Percentiles rank a stretch among this genome's conserved stretches.
These are phyloP conservation scores for Cisticola juncidis DNA, from an alignment of 2,113 vertebrate genomes.

Conservation along the genomic window DNA sequence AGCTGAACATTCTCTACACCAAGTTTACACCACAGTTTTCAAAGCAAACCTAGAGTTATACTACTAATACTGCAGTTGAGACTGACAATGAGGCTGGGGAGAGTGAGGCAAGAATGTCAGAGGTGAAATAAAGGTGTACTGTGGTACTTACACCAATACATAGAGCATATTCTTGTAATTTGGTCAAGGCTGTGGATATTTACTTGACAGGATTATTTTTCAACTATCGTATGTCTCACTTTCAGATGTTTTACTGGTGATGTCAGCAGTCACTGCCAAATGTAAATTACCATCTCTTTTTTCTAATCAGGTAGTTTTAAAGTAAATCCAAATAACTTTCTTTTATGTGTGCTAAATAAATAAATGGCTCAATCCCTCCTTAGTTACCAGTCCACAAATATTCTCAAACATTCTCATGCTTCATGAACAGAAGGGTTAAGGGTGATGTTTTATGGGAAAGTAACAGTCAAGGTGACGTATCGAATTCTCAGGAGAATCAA, in stretches of 20 bases:
- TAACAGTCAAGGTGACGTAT: background rate
- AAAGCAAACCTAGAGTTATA: background rate
- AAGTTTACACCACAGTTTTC: background rate
- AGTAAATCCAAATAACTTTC: conserved; percentile 2
- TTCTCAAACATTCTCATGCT: background rate
- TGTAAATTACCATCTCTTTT: conserved; percentile 19
- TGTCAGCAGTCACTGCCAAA: conserved; percentile 36
- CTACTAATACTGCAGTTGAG: background rate
- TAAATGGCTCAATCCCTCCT: background rate
- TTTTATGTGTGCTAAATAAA: background rate
- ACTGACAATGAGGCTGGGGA: background rate
- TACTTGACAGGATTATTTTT: conserved; percentile 42
- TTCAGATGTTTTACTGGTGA: conserved; percentile 6
- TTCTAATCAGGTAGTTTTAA: background rate
- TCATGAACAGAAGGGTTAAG: background rate
- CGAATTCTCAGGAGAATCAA: background rate
- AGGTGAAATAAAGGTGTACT: background rate
- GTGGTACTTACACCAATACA: background rate
- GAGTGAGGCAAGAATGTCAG: background rate
- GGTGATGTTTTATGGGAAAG: background rate
- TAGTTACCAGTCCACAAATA: background rate
- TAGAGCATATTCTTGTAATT: background rate
- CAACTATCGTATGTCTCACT: background rate
- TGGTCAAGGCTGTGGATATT: background rate
- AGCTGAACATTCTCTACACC: background rate